Percentiles rank a stretch among this genome's conserved stretches.
These are phyloP conservation scores for Salvelinus alpinus DNA, from an alignment of 2,113 vertebrate species.

Conservation along the genomic window DNA sequence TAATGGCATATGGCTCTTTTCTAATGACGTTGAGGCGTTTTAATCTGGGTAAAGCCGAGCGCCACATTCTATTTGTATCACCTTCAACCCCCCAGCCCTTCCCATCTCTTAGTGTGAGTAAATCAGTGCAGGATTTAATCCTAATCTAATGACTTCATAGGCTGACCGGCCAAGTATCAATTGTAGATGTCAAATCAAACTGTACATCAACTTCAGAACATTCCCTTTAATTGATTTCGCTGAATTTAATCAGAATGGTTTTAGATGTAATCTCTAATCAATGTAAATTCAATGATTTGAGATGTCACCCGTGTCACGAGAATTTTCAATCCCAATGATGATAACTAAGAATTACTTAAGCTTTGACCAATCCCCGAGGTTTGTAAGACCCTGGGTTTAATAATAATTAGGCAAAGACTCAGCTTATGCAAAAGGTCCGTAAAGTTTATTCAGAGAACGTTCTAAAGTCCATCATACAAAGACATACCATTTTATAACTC, in stretches of 20 bases:
- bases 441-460: no score
- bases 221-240: background rate
- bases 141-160: slow-evolving; percentile 73
- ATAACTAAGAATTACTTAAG: no score
- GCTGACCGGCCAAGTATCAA: slow-evolving; percentile 48
- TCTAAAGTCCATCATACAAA: no score
- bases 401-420: no score
- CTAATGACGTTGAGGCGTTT: slow-evolving; percentile 70
- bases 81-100: slow-evolving; percentile 58
- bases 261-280: background rate
- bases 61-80: slow-evolving; percentile 71
- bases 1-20: slow-evolving; percentile 63
- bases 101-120: slow-evolving; percentile 49
- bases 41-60: slow-evolving; percentile 71
- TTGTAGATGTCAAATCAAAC: slow-evolving; percentile 30
- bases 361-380: no score
- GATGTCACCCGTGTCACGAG: slow-evolving; percentile 21
- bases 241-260: no score
- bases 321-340: no score
- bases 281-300: slow-evolving; percentile 16
- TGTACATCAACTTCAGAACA: slow-evolving; percentile 50
- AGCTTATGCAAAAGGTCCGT: no score
- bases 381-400: no score
- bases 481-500: no score
- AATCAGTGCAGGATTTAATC: slow-evolving; percentile 70